Conservation (phyloP, 2,888 invertebrate species). For the Tyria jacobaeae region DNA sequence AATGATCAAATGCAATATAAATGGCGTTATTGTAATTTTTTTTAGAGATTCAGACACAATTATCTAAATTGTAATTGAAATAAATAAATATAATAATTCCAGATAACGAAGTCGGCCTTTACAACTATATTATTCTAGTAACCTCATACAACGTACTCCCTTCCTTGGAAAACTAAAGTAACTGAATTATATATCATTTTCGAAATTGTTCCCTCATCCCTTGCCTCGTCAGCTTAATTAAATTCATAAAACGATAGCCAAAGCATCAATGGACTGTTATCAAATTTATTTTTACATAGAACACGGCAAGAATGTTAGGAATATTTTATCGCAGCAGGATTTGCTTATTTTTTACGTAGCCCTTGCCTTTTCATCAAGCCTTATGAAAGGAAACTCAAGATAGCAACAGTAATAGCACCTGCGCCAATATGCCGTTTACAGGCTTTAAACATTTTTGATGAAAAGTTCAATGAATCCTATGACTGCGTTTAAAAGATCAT, state of each 20-base stretch:
- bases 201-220: not conserved
- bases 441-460: conserved; percentile 18
- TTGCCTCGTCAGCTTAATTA: not conserved
- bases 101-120: too few species aligned
- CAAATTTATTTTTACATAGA: conserved; percentile 13
- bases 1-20: too few species aligned
- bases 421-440: conserved; percentile 11
- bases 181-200: not conserved
- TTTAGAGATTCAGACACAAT: too few species aligned
- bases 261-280: not conserved
- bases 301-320: conserved; percentile 34
- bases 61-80: too few species aligned
- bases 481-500: conserved; percentile 1
- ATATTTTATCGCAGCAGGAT: conserved; percentile 23
- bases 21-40: too few species aligned
- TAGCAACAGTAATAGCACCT: conserved; percentile 26
- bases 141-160: not conserved
- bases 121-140: too few species aligned
- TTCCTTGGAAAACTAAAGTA: not conserved
- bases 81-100: too few species aligned
- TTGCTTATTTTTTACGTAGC: conserved; percentile 24
- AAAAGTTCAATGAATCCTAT: conserved; percentile 17
- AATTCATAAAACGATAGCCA: not conserved
- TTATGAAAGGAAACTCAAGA: conserved; percentile 18
- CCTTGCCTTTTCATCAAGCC: conserved; percentile 23